Percentiles rank a stretch among this genome's conserved stretches.
These are phyloP conservation scores for Micronycteris hirsuta DNA, from an alignment of 2,113 vertebrate species.

Conservation along the genomic window DNA sequence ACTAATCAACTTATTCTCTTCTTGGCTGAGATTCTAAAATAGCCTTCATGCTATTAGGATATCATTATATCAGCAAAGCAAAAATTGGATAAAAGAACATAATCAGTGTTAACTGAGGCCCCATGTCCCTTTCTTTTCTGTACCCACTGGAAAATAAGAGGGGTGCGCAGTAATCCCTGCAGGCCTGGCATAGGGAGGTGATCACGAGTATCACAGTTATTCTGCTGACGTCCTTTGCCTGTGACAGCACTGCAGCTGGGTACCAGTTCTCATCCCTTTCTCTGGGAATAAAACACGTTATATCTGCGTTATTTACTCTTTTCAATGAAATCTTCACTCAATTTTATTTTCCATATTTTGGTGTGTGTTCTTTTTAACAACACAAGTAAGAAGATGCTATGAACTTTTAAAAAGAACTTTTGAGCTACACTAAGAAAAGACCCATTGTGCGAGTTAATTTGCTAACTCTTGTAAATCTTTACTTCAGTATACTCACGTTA, in stretches of 20 bases:
- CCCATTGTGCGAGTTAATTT: not conserved
- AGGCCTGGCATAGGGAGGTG: not conserved
- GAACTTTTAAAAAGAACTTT: not conserved
- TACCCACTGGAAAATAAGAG: not conserved
- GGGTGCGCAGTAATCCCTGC: not conserved
- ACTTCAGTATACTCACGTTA: not conserved
- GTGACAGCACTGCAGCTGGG: not conserved
- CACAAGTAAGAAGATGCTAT: not conserved
- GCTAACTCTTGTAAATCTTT: conserved; percentile 15
- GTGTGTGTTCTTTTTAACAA: not conserved
- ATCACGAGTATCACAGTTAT: not conserved
- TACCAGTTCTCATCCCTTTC: not conserved
- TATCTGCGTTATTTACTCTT: conserved; percentile 30
- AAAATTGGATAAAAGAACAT: not conserved
- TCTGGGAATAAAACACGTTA: not conserved
- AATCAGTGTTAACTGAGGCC: not conserved
- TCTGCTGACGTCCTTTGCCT: not conserved
- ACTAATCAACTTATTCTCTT: conserved; percentile 26
- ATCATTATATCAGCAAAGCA: conserved; percentile 33
- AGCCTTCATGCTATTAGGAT: conserved; percentile 38
- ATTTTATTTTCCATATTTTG: conserved; percentile 8
- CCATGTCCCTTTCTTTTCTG: not conserved
- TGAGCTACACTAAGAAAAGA: not conserved
- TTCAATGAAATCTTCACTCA: not conserved
- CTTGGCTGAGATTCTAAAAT: conserved; percentile 54